Conservation (phyloP, 2,797 vertebrate genomes). For the Arctocebus calabarensis region DNA sequence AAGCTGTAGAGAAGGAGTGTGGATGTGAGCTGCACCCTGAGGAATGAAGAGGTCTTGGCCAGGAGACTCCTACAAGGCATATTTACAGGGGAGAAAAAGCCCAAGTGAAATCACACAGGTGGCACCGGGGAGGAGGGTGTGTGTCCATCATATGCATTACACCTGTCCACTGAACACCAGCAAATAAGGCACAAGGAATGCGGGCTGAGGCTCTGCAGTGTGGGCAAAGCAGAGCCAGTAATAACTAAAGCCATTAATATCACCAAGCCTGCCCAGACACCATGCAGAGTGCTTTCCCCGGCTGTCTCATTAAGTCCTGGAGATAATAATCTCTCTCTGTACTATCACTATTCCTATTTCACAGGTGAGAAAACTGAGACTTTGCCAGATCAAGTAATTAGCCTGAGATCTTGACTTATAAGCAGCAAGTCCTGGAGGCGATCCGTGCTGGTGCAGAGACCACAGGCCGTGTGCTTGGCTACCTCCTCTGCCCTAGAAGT, state of each 20-base stretch:
- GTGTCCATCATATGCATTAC: background rate
- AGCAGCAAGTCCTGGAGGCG: background rate
- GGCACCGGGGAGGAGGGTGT: background rate
- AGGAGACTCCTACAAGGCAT: background rate
- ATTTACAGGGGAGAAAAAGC: background rate
- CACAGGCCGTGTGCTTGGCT: background rate
- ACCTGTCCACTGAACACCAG: background rate
- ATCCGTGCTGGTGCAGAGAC: background rate
- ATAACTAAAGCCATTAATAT: background rate
- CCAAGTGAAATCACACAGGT: background rate
- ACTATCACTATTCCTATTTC: background rate
- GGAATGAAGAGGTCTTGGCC: background rate
- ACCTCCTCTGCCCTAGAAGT: background rate
- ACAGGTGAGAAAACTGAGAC: conserved; percentile 15
- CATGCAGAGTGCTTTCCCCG: background rate
- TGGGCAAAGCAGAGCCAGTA: background rate
- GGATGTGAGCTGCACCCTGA: background rate
- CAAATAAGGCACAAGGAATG: background rate
- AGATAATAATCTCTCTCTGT: background rate
- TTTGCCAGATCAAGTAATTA: background rate
- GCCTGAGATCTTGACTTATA: too few relatives aligned
- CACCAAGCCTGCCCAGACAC: background rate
- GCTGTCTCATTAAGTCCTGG: background rate
- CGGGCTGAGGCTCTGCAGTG: background rate
- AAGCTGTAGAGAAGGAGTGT: background rate